phyloP scores from a whole-genome alignment of 1,140 invertebrate genomes.

The Drosophila arawakana region DNA sequence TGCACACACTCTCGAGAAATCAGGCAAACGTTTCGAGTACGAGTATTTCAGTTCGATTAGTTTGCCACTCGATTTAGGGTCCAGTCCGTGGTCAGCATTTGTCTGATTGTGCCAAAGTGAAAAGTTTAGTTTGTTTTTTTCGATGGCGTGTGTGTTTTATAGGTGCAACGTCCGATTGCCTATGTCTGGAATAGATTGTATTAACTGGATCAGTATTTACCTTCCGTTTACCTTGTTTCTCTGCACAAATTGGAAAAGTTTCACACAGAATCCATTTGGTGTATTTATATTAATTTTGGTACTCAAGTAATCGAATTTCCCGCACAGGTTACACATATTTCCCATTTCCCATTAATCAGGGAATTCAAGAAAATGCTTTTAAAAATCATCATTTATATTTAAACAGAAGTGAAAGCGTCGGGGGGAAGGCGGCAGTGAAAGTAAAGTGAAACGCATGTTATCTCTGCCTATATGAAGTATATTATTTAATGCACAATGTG shows the following conservation, averaged over 20 bases:
- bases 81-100: slow-evolving; percentile 43
- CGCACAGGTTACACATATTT: slow-evolving; percentile 12
- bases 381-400: slow-evolving; percentile 63
- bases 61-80: slow-evolving; percentile 51
- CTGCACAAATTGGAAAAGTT: slow-evolving; percentile 78
- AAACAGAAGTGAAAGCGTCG: neutral
- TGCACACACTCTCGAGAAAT: slow-evolving; percentile 73
- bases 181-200: slow-evolving; percentile 36
- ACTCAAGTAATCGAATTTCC: slow-evolving; percentile 44
- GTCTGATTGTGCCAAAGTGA: slow-evolving; percentile 29
- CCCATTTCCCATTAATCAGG: slow-evolving; percentile 24
- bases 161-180: slow-evolving; percentile 60
- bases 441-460: slow-evolving; percentile 5
- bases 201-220: slow-evolving; percentile 55
- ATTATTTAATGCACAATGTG: slow-evolving; percentile 56
- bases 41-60: slow-evolving; percentile 76
- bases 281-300: slow-evolving; percentile 74
- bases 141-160: slow-evolving; percentile 13
- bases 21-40: slow-evolving; percentile 66
- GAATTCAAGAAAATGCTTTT: slow-evolving; percentile 40
- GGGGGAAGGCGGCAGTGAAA: neutral
- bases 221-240: slow-evolving; percentile 46
- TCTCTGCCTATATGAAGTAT: slow-evolving; percentile 6
- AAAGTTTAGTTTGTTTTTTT: slow-evolving; percentile 13
- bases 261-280: slow-evolving; percentile 42